A percentile compares a stretch with the other conserved stretches of the same genome.
Evolutionary conservation across 1,140 invertebrate genomes (phyloP).

Genomic region (Drosophila equinoxialis): DNA sequence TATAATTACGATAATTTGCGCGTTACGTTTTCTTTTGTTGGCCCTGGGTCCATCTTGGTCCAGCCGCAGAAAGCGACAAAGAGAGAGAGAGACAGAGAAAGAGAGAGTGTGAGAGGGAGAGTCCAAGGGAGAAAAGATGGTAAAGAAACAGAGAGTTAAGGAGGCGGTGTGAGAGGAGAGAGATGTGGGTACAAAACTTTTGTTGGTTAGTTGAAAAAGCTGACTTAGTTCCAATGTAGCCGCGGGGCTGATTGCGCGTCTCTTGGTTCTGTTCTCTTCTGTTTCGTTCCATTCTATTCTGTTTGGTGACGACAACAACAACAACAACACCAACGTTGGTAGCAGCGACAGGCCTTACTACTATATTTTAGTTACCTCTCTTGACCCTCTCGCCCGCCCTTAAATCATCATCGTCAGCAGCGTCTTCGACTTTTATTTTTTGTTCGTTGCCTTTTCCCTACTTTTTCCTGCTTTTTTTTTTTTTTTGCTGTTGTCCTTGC

Average conservation of each 20-base stretch:
- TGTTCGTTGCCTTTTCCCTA: conserved; percentile 5
- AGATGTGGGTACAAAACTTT: conserved; percentile 49
- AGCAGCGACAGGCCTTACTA: neutral
- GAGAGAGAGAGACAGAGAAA: too few species aligned
- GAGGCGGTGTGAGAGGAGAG: neutral
- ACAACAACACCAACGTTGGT: too few species aligned
- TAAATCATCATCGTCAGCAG: conserved; percentile 16
- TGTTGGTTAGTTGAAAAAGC: conserved; percentile 58
- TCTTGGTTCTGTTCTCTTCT: conserved; percentile 1
- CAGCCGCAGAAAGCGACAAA: neutral
- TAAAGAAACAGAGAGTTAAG: neutral
- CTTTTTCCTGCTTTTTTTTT: conserved; percentile 13
- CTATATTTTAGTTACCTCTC: conserved; percentile 3
- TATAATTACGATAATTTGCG: conserved; percentile 82
- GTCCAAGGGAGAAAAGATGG: neutral
- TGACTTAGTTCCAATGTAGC: conserved; percentile 46
- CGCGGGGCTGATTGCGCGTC: conserved; percentile 49
- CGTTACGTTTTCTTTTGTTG: conserved; percentile 81
- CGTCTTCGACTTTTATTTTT: conserved; percentile 6
- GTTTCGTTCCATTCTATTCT: neutral
- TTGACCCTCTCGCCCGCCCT: neutral
- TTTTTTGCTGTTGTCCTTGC: conserved; percentile 70
- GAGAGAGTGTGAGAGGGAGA: too few species aligned
- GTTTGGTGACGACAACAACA: conserved; percentile 8
- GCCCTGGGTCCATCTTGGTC: conserved; percentile 18